Base-by-base conservation (phyloP, 2,113 vertebrate species). In the Danionella cerebrum region DNA sequence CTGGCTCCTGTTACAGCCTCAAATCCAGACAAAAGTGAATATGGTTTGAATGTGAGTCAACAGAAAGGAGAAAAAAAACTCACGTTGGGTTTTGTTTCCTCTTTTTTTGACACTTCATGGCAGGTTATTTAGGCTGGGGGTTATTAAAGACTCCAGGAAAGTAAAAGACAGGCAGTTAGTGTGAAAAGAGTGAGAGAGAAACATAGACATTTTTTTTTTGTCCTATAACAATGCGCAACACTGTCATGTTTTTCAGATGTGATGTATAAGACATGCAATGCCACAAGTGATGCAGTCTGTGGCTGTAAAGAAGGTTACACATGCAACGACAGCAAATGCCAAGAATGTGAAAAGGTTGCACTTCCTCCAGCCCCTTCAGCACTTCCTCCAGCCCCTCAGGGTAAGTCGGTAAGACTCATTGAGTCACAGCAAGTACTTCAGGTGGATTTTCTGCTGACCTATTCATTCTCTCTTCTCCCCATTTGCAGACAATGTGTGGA, bases 401-500 rank as follows among this genome's bases (percentile, higher is more conserved):
- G 0, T 58, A 16, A 3, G 21, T 33, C 12, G 27, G 6, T 3
- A 2, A 2, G 24, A 4, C 1, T 33, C 4, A 6, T 9, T 33
- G 29, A 33, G 29, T 45, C 63, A 65, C 29, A 67, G 18, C 59
- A n/a, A 58, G 27, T 59, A 16, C 35, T 41, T 21, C 47, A 50
- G 33, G 55, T 38, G 35, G 68, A 24, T 67, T 45, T 27, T 8
- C 29, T 57, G 59, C 27, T 75, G 69, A 76, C 74, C 62, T 52
- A 45, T 48, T 53, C 36, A 58, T 47, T 57, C n/a, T 71, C 52
- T 36, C 52, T 65, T 71, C 47, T 38, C 18, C 27, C 33, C 55
- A 67, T 31, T 60, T 66, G 41, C 79, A 87, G 85, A 84, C 10
- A 72, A 57, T 0, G 44, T 18, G 33, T 79, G 78, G 82, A 67